Evolutionary conservation across 2,113 vertebrate genomes (phyloP).

Genomic region (Cyrtonyx montezumae): DNA sequence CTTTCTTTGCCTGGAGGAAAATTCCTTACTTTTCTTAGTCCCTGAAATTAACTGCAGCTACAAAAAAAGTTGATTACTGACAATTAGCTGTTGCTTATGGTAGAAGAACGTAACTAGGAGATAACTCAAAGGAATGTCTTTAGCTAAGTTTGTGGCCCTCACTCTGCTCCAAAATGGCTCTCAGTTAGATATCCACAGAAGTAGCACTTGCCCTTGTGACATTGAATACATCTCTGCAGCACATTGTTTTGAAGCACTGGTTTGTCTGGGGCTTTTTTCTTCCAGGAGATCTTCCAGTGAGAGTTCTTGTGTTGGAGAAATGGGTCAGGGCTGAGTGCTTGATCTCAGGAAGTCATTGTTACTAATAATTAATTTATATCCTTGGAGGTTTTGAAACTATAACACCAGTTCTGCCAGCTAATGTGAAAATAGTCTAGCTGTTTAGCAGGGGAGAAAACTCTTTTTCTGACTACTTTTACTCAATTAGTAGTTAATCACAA

Average conservation of each 20-base stretch:
- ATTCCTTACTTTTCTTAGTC: conserved; percentile 24
- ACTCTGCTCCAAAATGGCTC: neutral
- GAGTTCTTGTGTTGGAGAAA: neutral
- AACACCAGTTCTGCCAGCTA: neutral
- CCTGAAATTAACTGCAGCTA: neutral
- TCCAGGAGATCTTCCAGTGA: neutral
- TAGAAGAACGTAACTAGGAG: neutral
- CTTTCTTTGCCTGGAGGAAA: conserved; percentile 48
- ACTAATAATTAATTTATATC: neutral
- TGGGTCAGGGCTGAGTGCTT: neutral
- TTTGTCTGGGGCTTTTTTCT: neutral
- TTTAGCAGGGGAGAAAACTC: neutral
- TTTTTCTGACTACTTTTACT: neutral
- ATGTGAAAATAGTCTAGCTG: neutral
- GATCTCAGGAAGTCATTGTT: neutral
- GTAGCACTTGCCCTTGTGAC: neutral
- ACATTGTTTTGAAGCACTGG: neutral
- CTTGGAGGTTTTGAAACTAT: neutral
- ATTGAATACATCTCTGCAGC: neutral
- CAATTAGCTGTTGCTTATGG: neutral
- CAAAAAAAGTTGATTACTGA: neutral
- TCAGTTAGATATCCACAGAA: neutral
- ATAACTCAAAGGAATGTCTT: neutral
- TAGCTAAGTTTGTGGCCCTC: neutral
- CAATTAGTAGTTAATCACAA: neutral